Evolutionary conservation across 2,113 vertebrate genomes (phyloP).

Genomic region (Ictalurus furcatus): DNA sequence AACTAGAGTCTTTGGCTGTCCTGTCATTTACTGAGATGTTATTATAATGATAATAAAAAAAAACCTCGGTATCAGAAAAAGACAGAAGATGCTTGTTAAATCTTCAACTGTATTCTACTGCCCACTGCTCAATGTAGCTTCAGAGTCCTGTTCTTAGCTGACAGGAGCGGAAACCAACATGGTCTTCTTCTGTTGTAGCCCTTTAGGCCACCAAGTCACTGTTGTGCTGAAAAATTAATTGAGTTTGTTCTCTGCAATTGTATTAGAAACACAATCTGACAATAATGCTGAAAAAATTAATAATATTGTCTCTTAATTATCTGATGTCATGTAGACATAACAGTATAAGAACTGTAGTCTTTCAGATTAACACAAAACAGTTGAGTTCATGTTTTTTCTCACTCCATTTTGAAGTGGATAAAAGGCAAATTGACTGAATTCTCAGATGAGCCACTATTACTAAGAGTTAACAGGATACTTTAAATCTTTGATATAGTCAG

Average conservation of each 20-base stretch:
- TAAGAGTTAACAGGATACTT: slow-evolving; percentile 6
- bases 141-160: neutral
- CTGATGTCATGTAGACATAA: slow-evolving; percentile 7
- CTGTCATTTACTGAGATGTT: neutral
- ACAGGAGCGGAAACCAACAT: neutral
- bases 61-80: neutral
- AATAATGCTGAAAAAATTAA: neutral
- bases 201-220: neutral
- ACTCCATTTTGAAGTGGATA: slow-evolving; percentile 36
- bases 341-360: slow-evolving; percentile 16
- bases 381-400: neutral
- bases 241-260: neutral
- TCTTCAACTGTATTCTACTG: neutral
- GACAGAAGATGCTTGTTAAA: neutral
- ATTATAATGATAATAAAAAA: neutral
- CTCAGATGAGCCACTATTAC: slow-evolving; percentile 12
- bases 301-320: neutral
- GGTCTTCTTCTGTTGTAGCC: neutral
- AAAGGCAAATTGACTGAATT: slow-evolving; percentile 39
- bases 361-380: slow-evolving; percentile 12
- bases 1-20: neutral
- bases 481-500: slow-evolving; percentile 34
- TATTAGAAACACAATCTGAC: neutral
- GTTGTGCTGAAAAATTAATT: neutral
- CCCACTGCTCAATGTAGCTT: neutral